Base-by-base conservation (phyloP, 1,140 invertebrate species). In the Drosophila ohnishii region DNA sequence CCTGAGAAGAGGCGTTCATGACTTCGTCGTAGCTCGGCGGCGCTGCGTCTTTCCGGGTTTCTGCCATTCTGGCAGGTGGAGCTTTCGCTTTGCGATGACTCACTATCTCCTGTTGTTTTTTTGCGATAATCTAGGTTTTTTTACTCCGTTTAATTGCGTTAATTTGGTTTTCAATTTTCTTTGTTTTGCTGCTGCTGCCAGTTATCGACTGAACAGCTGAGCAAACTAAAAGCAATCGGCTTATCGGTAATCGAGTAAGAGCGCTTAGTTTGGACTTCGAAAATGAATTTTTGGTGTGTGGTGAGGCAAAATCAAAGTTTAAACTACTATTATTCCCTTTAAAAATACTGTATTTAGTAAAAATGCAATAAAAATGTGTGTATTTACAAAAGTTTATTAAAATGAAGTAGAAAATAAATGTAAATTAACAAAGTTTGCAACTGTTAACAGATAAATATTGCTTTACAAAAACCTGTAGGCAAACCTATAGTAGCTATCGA, bases 401-500 rank as follows among this genome's bases (percentile, higher is more conserved):
- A 5, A 22, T 53, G 14, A 22, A 53, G 30, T 2, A 35, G 50
- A 7, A 35, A 19, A 5, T 35, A 35, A 35, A 9, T 14, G 32
- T 35, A 53, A 53, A 22, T 22, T 35, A 19, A 13, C 13, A 19
- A 13, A 13, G 3, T 4, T 19, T 5, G 2, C 16, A 14, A 14
- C 25, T 14, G 2, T 14, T 14, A 22, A 19, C 16, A 14, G 30
- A 28, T 53, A 25, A n/a, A 10, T 28, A 9, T 14, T 10, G 5
- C 5, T n/a, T 16, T 60, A 65, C 28, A 70, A 28, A 69, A 75
- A 84, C 67, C 56, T 76, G 39, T 62, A 39, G 37, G 80, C 83
- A 69, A 92, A 91, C 34, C 85, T 77, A 56, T 85, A 80, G 63
- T 93, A 93, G 60, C 84, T 90, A 28, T 91, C 62, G 42, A 93